Percentiles rank a stretch among this genome's conserved stretches.
Evolutionary conservation across 2,888 invertebrate genomes (phyloP).

Genomic region (Palloptera scutellata): DNA sequence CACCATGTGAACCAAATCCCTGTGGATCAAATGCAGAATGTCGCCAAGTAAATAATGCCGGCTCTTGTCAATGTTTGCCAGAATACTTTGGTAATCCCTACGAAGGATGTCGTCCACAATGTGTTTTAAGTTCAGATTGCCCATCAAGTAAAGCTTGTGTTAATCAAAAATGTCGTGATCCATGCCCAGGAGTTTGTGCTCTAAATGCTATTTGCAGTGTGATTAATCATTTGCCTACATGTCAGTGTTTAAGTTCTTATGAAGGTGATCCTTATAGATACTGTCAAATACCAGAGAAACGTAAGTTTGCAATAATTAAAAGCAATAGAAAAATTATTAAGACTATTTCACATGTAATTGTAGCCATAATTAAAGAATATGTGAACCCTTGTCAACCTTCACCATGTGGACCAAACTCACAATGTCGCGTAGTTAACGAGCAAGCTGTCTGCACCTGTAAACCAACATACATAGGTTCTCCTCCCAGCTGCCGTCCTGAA

Average conservation of each 20-base stretch:
- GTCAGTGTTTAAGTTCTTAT: constrained; percentile 74
- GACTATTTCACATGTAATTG: constrained; percentile 13
- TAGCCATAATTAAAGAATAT: constrained; percentile 57
- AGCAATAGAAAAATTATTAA: neutral
- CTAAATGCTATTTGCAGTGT: constrained; percentile 77
- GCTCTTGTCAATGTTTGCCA: constrained; percentile 74
- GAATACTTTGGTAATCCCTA: constrained; percentile 75
- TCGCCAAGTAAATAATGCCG: constrained; percentile 71
- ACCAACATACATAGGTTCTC: constrained; percentile 69
- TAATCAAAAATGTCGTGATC: constrained; percentile 78
- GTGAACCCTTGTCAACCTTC: constrained; percentile 70
- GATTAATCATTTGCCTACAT: constrained; percentile 74
- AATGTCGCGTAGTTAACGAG: constrained; percentile 69
- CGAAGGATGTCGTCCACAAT: constrained; percentile 79
- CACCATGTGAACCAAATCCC: constrained; percentile 71
- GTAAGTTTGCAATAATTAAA: constrained; percentile 62
- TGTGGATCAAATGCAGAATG: constrained; percentile 75
- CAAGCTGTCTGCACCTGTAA: constrained; percentile 72
- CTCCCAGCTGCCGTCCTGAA: constrained; percentile 75
- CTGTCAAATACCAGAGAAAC: constrained; percentile 67
- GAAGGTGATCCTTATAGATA: constrained; percentile 80
- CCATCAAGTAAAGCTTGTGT: constrained; percentile 75
- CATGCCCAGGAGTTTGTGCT: constrained; percentile 81
- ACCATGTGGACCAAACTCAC: constrained; percentile 74
- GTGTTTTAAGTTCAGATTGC: constrained; percentile 81